These are phyloP conservation scores for Laticauda laticaudata DNA, from an alignment of 2,113 vertebrate species.

Conservation along the genomic window DNA sequence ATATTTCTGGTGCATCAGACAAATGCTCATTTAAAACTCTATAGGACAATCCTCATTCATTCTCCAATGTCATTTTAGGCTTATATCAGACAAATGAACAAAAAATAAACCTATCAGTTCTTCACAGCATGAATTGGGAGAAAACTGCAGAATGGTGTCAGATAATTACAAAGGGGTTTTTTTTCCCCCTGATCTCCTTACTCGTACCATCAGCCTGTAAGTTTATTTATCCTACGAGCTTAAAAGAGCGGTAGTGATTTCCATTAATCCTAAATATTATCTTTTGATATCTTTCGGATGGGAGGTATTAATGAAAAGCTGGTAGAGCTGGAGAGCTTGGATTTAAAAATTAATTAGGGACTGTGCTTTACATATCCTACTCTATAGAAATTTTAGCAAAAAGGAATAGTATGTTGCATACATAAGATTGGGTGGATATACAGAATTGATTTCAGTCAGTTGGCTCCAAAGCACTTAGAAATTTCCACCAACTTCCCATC, in stretches of 20 bases:
- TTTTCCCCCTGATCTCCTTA: background rate
- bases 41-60: background rate
- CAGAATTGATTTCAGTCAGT: background rate
- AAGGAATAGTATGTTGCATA: background rate
- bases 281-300: background rate
- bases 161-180: background rate
- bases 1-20: background rate
- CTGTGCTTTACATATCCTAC: background rate
- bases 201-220: background rate
- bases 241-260: background rate
- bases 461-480: background rate
- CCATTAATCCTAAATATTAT: background rate
- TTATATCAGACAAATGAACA: background rate
- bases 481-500: background rate
- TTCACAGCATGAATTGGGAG: background rate
- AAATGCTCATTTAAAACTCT: background rate
- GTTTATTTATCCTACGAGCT: background rate
- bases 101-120: background rate
- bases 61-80: background rate
- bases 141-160: background rate
- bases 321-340: slow-evolving; percentile 8
- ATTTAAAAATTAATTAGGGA: background rate
- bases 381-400: background rate
- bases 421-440: background rate
- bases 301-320: background rate